phyloP scores from a whole-genome alignment of 1,140 invertebrate species.

The Plectrocnemia conspersa region DNA sequence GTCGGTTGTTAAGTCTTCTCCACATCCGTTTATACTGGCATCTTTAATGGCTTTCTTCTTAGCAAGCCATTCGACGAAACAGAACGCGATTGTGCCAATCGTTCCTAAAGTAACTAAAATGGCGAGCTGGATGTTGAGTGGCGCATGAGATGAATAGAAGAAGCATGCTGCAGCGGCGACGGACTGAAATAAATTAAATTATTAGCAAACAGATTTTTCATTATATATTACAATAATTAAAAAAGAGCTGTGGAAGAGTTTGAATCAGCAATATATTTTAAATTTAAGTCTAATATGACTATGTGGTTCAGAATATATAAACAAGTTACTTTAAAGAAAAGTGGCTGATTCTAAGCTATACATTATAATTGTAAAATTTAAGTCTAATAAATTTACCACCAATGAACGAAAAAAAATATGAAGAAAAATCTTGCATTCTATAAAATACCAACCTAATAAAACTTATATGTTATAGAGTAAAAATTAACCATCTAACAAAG shows the following conservation, averaged over 20 bases:
- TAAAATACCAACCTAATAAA: too few species aligned
- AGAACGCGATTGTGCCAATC: constrained; percentile 76
- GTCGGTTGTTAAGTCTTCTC: constrained; percentile 14
- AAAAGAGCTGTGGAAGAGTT: background rate
- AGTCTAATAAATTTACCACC: too few species aligned
- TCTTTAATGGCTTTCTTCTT: constrained; percentile 37
- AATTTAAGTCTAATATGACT: too few species aligned
- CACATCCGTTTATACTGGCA: constrained; percentile 22
- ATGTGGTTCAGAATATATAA: too few species aligned
- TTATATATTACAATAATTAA: constrained; percentile 18
- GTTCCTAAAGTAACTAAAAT: constrained; percentile 71
- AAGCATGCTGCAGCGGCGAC: constrained; percentile 85
- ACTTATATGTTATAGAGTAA: too few species aligned
- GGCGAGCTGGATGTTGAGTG: constrained; percentile 73
- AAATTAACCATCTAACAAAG: too few species aligned
- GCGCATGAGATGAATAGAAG: constrained; percentile 75
- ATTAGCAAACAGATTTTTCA: constrained; percentile 33
- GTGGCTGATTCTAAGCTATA: too few species aligned
- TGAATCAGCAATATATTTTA: background rate
- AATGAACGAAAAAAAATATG: too few species aligned
- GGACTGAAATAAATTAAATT: constrained; percentile 59
- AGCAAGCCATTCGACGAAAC: constrained; percentile 66
- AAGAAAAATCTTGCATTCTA: too few species aligned
- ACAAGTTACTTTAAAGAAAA: too few species aligned
- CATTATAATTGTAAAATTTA: too few species aligned